Evolutionary conservation across 2,888 invertebrate species (phyloP).

Genomic region (Dasypogon diadema): DNA sequence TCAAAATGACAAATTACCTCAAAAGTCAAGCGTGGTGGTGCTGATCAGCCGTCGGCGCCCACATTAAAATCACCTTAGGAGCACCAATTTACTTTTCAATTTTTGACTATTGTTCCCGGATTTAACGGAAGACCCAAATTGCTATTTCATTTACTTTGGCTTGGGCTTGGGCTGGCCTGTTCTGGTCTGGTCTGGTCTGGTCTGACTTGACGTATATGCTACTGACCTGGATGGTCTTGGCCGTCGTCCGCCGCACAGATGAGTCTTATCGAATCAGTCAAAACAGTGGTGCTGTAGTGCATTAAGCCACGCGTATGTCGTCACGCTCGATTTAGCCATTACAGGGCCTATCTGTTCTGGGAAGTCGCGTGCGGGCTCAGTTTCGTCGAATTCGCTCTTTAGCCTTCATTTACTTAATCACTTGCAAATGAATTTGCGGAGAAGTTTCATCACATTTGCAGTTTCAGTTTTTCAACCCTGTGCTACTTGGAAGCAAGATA

Average conservation of each 20-base stretch:
- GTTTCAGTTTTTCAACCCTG: constrained; percentile 16
- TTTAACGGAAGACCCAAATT: constrained; percentile 48
- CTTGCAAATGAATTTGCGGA: constrained; percentile 46
- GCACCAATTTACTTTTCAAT: constrained; percentile 41
- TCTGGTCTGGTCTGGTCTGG: background rate
- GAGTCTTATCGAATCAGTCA: constrained; percentile 44
- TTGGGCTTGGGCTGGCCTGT: background rate
- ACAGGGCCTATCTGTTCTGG: constrained; percentile 50
- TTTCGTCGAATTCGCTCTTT: constrained; percentile 39
- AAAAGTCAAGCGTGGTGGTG: constrained; percentile 2
- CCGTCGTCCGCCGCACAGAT: background rate
- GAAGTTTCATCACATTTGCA: constrained; percentile 32
- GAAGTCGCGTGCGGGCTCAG: constrained; percentile 45
- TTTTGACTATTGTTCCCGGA: constrained; percentile 41
- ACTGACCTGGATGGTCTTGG: constrained; percentile 1
- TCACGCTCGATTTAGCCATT: constrained; percentile 57
- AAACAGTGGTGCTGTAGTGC: constrained; percentile 41
- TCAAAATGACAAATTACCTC: constrained; percentile 38
- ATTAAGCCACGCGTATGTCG: constrained; percentile 53
- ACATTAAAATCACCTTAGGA: constrained; percentile 44
- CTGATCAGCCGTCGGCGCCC: constrained; percentile 26
- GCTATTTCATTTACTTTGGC: constrained; percentile 24
- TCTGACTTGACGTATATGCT: constrained; percentile 13
- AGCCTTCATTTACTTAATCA: constrained; percentile 44
- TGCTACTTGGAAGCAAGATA: constrained; percentile 31